phyloP scores from a whole-genome alignment of 1,140 invertebrate species.

The Coptotermes formosanus region DNA sequence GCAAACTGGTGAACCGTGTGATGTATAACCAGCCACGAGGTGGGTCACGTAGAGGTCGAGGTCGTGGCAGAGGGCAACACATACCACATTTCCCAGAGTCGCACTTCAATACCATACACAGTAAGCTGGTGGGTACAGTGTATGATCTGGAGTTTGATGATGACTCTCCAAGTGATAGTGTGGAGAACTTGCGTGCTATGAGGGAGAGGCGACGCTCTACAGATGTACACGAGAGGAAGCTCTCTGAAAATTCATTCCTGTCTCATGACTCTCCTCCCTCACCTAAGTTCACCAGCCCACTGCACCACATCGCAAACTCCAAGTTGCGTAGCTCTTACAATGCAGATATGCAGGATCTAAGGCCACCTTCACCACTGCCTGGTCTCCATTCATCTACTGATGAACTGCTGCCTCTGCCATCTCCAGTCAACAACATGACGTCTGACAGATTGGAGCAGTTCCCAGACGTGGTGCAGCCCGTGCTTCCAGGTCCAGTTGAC shows the following conservation, averaged over 20 bases:
- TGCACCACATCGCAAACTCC: slow-evolving; percentile 45
- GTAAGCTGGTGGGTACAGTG: slow-evolving; percentile 79
- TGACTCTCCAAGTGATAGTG: slow-evolving; percentile 66
- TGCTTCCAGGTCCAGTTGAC: slow-evolving; percentile 79
- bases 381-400: slow-evolving; percentile 8
- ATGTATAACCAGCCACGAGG: slow-evolving; percentile 32
- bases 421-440: slow-evolving; percentile 25
- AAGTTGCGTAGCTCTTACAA: slow-evolving; percentile 27
- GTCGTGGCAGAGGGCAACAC: slow-evolving; percentile 63
- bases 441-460: slow-evolving; percentile 42
- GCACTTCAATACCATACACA: slow-evolving; percentile 59
- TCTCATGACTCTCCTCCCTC: slow-evolving; percentile 57
- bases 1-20: slow-evolving; percentile 17
- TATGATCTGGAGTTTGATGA: slow-evolving; percentile 86
- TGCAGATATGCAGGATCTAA: slow-evolving; percentile 38
- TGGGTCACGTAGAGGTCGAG: slow-evolving; percentile 58
- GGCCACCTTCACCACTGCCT: slow-evolving; percentile 37
- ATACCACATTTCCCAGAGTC: slow-evolving; percentile 44
- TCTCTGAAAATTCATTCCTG: slow-evolving; percentile 52
- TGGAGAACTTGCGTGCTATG: slow-evolving; percentile 77
- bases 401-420: slow-evolving; percentile 25
- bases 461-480: slow-evolving; percentile 62
- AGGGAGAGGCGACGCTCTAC: slow-evolving; percentile 75
- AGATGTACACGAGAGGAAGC: slow-evolving; percentile 65
- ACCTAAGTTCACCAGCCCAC: slow-evolving; percentile 53